phyloP scores from a whole-genome alignment of 2,888 invertebrate species.

The Eustalomyia histrio region DNA sequence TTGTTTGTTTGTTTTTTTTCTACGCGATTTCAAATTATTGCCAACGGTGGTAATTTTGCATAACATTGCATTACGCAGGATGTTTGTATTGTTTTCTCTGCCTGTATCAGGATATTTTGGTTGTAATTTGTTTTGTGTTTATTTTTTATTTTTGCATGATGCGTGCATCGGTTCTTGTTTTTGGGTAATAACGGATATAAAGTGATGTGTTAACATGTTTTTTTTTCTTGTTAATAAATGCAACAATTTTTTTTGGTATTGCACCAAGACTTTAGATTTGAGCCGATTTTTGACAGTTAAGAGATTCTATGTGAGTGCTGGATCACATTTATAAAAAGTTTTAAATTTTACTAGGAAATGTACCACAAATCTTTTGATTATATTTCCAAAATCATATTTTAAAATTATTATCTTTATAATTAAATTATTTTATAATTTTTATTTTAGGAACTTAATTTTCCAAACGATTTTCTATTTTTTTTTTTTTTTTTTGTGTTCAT shows the following conservation, averaged over 20 bases:
- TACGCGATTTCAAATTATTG: constrained; percentile 3
- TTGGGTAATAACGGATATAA: constrained; percentile 47
- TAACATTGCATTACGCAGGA: constrained; percentile 56
- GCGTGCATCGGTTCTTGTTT: background rate
- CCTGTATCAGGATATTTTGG: constrained; percentile 17
- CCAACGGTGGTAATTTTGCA: constrained; percentile 53
- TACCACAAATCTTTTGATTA: too few relatives aligned
- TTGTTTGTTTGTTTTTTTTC: too few relatives aligned
- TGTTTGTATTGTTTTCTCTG: constrained; percentile 44
- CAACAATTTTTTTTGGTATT: constrained; percentile 3
- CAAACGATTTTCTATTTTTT: background rate
- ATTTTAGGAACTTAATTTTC: too few relatives aligned
- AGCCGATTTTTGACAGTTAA: background rate
- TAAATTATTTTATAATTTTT: too few relatives aligned
- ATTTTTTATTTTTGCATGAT: constrained; percentile 1
- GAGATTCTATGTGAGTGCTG: too few relatives aligned
- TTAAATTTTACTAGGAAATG: too few relatives aligned
- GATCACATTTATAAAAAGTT: too few relatives aligned
- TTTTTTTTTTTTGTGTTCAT: too few relatives aligned
- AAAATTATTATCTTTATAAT: too few relatives aligned
- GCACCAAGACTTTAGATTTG: background rate
- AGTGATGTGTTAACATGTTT: constrained; percentile 44
- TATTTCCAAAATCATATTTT: too few relatives aligned
- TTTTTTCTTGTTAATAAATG: constrained; percentile 25
- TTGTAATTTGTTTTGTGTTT: background rate